Percentiles rank a stretch among this genome's conserved stretches.
phyloP scores from a whole-genome alignment of 2,113 vertebrate species.

The Reinhardtius hippoglossoides region DNA sequence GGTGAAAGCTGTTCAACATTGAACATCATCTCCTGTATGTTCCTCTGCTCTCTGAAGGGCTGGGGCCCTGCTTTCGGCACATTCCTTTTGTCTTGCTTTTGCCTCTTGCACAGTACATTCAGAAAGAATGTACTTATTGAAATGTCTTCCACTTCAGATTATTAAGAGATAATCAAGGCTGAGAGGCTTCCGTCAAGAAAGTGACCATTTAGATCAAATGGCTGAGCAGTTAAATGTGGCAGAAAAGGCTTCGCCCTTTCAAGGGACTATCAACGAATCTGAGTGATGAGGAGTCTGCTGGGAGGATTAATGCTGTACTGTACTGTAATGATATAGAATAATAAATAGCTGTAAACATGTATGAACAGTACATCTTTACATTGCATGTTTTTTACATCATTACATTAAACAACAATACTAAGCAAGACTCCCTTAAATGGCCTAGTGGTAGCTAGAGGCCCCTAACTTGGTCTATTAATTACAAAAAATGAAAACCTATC shows the following conservation, averaged over 20 bases:
- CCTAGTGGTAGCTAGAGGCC: no score
- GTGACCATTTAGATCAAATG: background rate
- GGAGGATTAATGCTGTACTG: no score
- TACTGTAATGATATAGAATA: no score
- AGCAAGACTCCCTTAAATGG: no score
- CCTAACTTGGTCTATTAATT: no score
- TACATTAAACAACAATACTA: no score
- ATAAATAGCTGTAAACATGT: no score
- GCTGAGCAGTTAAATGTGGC: background rate
- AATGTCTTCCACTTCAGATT: background rate
- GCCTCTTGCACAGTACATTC: background rate
- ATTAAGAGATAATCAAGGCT: background rate
- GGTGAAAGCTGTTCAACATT: slow-evolving; percentile 14
- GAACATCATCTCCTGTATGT: background rate
- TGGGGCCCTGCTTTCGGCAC: background rate
- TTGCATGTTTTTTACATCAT: no score
- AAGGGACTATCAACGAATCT: background rate
- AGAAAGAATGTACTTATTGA: no score
- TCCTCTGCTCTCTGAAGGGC: background rate
- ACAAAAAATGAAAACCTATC: no score
- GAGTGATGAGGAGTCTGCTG: background rate
- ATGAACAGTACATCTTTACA: no score
- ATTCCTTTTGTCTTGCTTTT: background rate
- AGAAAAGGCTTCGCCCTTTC: background rate
- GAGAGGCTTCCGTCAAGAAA: background rate